Evolutionary conservation across 2,888 invertebrate species (phyloP).

Genomic region (Euspilapteryx auroguttella): DNA sequence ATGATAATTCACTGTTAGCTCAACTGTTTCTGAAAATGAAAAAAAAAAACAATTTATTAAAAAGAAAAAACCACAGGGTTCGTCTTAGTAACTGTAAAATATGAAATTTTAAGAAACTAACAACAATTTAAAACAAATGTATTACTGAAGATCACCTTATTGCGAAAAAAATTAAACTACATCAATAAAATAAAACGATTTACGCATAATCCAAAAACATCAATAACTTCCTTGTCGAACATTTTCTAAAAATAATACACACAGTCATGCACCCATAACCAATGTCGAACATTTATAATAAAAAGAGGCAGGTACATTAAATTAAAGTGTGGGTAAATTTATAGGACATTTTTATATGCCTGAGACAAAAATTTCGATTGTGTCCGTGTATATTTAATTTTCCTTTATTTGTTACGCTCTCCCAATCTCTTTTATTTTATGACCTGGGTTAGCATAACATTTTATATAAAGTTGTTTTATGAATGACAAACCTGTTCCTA

Average conservation of each 20-base stretch:
- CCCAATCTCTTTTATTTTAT: constrained; percentile 55
- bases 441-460: constrained; percentile 46
- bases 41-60: too few species aligned
- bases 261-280: constrained; percentile 47
- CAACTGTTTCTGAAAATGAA: too few species aligned
- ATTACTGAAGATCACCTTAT: too few species aligned
- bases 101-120: too few species aligned
- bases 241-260: constrained; percentile 55
- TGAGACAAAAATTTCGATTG: constrained; percentile 62
- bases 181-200: constrained; percentile 3
- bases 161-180: neutral
- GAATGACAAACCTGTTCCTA: constrained; percentile 42
- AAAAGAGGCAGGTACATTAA: constrained; percentile 56
- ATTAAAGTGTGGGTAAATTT: constrained; percentile 60
- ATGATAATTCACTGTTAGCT: too few species aligned
- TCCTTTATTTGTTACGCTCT: constrained; percentile 55
- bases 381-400: constrained; percentile 60
- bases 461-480: constrained; percentile 56
- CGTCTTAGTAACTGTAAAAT: too few species aligned
- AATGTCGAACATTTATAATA: constrained; percentile 49
- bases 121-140: too few species aligned
- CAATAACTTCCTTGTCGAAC: too few species aligned
- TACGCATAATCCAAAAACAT: too few species aligned
- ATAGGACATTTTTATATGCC: constrained; percentile 60
- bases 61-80: too few species aligned